Evolutionary conservation across 2,113 vertebrate species (phyloP).

Genomic region (Corvus hawaiiensis): DNA sequence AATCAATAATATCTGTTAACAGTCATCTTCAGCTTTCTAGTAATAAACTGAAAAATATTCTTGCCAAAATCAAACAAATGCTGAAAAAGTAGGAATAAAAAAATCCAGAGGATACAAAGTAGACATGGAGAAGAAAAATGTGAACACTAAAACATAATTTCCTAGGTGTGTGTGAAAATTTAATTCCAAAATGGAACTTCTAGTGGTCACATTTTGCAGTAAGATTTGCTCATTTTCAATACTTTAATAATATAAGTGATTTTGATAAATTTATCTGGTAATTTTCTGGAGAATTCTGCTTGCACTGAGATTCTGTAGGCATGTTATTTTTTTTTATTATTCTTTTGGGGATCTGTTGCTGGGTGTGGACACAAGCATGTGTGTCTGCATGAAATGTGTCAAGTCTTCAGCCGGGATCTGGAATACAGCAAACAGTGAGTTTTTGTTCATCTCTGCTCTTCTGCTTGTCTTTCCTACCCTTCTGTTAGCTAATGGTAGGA

Average conservation of each 20-base stretch:
- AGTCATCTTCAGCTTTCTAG: neutral
- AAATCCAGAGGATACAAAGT: neutral
- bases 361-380: accelerated
- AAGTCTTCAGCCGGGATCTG: neutral
- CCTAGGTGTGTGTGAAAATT: neutral
- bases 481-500: neutral
- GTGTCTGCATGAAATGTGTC: neutral
- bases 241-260: neutral
- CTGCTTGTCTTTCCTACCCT: neutral
- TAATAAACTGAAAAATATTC: neutral
- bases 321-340: neutral
- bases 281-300: neutral
- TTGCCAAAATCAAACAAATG: neutral
- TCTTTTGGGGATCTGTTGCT: neutral
- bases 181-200: neutral
- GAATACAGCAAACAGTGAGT: neutral
- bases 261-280: neutral
- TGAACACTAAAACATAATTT: neutral
- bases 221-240: neutral
- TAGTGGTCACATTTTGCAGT: neutral
- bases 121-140: neutral
- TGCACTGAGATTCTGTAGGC: neutral
- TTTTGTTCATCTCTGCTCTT: neutral
- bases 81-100: neutral
- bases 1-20: neutral